Evolutionary conservation across 2,113 vertebrate genomes (phyloP), one percentile per base, ranked within the genome.

Genomic region (Callipepla squamata): DNA sequence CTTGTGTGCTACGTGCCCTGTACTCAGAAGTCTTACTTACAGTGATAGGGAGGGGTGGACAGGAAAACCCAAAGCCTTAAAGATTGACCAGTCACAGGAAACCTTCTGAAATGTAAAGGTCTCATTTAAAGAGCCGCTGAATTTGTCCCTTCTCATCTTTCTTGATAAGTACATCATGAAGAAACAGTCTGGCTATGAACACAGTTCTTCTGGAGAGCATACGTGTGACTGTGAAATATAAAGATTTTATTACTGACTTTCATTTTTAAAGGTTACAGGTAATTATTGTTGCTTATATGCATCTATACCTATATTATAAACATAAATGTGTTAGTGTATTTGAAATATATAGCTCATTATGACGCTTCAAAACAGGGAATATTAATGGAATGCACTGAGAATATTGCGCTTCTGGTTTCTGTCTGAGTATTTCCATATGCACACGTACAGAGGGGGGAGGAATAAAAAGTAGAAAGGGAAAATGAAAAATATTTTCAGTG

Each of bases 21-120:
- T 50, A 11, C 44, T n/a, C 22, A 19, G 18, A 61, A 40, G 34
- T 38, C 67, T 70, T 25, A 34, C 21, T 61, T 62, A 51, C 17
- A 8, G 13, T 58, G 32, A 38, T 0, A 1, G 21, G 17, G 15
- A 12, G 4, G 25, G 25, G 11, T 40, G n/a, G 20, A 13, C 10
- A 69, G n/a, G 69, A 68, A 44, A 69, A 50, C 5, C 4, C n/a
- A 22, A 65, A 58, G 8, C 18, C 36, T 70, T 13, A 38, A 81
- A 58, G 23, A 59, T 42, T 45, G 42, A 50, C 55, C 36, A n/a
- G 36, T 63, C 36, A 57, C n/a, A 25, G 6, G 22, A n/a, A 65
- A 32, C 21, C 55, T 36, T 15, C 9, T 25, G n/a, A 62, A 62
- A 67, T 42, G 25, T 18, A 40, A 45, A 51, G 5, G 45, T 32